Conservation (phyloP, 2,888 invertebrate genomes). For the Diarsia mendica region DNA sequence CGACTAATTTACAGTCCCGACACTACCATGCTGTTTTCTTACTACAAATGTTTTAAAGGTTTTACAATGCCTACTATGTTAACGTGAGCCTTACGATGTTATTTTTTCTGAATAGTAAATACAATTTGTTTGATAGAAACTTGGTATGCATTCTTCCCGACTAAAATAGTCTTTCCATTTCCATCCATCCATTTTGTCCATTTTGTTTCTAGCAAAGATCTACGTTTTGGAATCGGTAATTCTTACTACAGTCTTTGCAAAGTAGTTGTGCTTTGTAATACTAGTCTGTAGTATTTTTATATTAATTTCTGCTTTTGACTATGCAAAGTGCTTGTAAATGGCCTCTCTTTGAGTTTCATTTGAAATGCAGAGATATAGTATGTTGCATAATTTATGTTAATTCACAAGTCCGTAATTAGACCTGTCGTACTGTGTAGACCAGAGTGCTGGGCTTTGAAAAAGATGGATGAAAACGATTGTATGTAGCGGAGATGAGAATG, state of each 20-base stretch:
- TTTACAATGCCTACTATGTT: slow-evolving; percentile 7
- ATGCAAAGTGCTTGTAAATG: too few relatives aligned
- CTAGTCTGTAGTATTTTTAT: not conserved
- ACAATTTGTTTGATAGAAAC: not conserved
- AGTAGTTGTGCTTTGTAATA: not conserved
- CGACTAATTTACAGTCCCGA: slow-evolving; percentile 63
- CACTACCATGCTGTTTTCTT: slow-evolving; percentile 48
- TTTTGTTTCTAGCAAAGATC: not conserved
- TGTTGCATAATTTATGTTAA: too few relatives aligned
- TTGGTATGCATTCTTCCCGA: not conserved
- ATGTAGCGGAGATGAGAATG: too few relatives aligned
- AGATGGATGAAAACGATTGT: too few relatives aligned
- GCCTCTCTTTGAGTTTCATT: not conserved
- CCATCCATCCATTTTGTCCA: too few relatives aligned
- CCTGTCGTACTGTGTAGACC: too few relatives aligned
- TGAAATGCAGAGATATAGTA: not conserved
- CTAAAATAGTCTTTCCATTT: too few relatives aligned
- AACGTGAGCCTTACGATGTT: slow-evolving; percentile 5
- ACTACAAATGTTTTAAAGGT: slow-evolving; percentile 27
- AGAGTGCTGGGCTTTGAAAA: too few relatives aligned
- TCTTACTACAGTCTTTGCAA: not conserved
- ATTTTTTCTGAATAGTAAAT: not conserved
- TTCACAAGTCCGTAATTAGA: too few relatives aligned
- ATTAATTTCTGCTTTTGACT: too few relatives aligned
- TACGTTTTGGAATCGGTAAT: not conserved